Percentiles rank a stretch among this genome's conserved stretches.
Evolutionary conservation across 2,797 vertebrate genomes (phyloP).

Genomic region (Setipinna tenuifilis): DNA sequence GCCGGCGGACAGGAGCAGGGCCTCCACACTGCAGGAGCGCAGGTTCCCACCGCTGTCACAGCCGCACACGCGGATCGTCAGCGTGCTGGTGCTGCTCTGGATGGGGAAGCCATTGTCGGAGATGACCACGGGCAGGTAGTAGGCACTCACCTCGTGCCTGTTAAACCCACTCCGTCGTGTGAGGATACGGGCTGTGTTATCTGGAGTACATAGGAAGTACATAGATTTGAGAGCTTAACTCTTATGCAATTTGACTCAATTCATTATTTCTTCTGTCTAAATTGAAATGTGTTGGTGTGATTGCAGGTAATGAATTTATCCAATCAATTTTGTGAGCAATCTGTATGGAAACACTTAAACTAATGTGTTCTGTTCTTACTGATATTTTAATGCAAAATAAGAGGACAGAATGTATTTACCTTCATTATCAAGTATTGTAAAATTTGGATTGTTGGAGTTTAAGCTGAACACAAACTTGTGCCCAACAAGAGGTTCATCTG

Average conservation of each 20-base stretch:
- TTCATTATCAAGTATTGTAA: constrained; percentile 88
- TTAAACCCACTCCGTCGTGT: constrained; percentile 83
- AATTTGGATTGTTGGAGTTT: constrained; percentile 83
- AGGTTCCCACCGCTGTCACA: constrained; percentile 79
- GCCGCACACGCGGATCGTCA: constrained; percentile 82
- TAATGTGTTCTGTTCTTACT: not conserved
- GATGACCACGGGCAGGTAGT: constrained; percentile 83
- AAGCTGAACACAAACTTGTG: constrained; percentile 90
- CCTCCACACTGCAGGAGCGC: constrained; percentile 80
- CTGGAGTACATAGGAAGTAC: constrained; percentile 54
- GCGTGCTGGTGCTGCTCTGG: constrained; percentile 82
- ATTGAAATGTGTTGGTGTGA: too few relatives aligned
- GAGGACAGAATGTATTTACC: constrained; percentile 66
- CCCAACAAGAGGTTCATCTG: constrained; percentile 85
- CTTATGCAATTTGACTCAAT: not conserved
- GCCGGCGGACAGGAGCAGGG: constrained; percentile 77
- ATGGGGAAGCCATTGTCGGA: constrained; percentile 83
- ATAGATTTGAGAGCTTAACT: not conserved
- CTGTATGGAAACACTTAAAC: not conserved
- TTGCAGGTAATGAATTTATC: too few relatives aligned
- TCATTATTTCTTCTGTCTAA: not conserved
- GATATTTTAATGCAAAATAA: not conserved
- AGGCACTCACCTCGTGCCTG: constrained; percentile 81
- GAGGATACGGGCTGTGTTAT: constrained; percentile 86
- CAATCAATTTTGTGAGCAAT: not conserved